A percentile compares a stretch with the other conserved stretches of the same genome.
Conservation (phyloP, 2,113 vertebrate genomes). For the Stigmatopora argus region DNA sequence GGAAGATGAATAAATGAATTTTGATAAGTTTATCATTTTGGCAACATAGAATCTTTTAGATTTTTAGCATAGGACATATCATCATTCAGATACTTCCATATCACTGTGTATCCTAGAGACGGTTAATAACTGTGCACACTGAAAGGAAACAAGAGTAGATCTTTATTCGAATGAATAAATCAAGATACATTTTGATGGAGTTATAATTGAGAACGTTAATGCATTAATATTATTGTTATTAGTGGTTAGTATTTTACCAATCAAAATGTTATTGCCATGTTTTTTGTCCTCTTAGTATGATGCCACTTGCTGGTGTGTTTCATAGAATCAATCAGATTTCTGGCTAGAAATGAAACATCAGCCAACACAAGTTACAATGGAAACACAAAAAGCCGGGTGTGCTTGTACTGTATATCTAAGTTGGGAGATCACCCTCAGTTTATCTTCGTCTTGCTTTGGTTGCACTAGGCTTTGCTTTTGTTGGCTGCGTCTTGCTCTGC, state of each 20-base stretch:
- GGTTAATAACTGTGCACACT: not conserved
- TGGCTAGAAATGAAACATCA: constrained; percentile 11
- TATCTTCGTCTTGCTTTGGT: not conserved
- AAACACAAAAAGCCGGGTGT: constrained; percentile 1
- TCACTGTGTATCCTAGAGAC: too few relatives aligned
- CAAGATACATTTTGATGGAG: not conserved
- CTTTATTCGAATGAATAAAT: constrained; percentile 33
- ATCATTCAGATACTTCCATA: too few relatives aligned
- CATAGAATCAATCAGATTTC: not conserved
- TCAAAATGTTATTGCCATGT: not conserved
- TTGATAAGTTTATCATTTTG: too few relatives aligned
- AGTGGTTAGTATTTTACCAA: constrained; percentile 11
- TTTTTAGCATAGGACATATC: too few relatives aligned
- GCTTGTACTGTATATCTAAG: not conserved
- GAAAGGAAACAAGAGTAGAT: not conserved
- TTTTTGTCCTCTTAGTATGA: not conserved
- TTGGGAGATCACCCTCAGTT: not conserved
- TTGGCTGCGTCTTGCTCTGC: constrained; percentile 61
- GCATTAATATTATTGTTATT: too few relatives aligned
- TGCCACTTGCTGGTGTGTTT: not conserved
- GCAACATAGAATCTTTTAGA: too few relatives aligned
- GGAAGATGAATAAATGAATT: too few relatives aligned
- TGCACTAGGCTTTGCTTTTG: constrained; percentile 72
- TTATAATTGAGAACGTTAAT: not conserved
- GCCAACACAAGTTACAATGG: not conserved